A percentile compares a stretch with the other conserved stretches of the same genome.
These are phyloP conservation scores for Eulemur macaco DNA, from an alignment of 2,113 vertebrate genomes.

Conservation along the genomic window DNA sequence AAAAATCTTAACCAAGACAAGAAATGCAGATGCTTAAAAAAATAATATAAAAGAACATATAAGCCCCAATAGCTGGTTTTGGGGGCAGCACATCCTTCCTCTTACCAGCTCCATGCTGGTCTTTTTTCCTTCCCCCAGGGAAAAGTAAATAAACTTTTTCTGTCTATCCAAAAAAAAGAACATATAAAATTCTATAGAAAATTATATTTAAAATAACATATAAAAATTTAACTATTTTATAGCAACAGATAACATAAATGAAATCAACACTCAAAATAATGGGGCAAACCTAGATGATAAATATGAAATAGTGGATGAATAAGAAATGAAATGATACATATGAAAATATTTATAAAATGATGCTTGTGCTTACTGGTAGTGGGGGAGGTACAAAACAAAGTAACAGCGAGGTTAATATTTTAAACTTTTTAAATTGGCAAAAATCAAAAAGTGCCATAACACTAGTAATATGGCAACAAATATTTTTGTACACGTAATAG, in stretches of 20 bases:
- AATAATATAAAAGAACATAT: background rate
- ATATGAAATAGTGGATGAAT: background rate
- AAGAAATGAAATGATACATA: background rate
- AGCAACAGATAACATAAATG: background rate
- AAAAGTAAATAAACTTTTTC: too few relatives aligned
- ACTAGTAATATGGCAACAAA: background rate
- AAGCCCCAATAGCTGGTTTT: too few relatives aligned
- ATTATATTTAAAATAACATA: background rate
- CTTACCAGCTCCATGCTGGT: too few relatives aligned
- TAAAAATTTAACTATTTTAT: background rate
- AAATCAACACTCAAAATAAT: background rate
- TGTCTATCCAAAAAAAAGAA: too few relatives aligned
- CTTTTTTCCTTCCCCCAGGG: too few relatives aligned
- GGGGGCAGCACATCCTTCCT: too few relatives aligned
- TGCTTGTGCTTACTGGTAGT: background rate
- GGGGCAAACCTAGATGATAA: background rate
- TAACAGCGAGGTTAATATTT: background rate
- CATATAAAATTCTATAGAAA: background rate
- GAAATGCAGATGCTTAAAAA: background rate
- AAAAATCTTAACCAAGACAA: conserved; percentile 39
- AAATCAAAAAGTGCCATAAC: background rate
- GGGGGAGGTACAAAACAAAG: background rate
- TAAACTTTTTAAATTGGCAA: background rate
- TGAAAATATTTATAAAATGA: background rate
- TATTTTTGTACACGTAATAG: background rate